A percentile compares a stretch with the other conserved stretches of the same genome.
Conservation (phyloP, 2,888 invertebrate genomes). For the Barypeithes pellucidus region DNA sequence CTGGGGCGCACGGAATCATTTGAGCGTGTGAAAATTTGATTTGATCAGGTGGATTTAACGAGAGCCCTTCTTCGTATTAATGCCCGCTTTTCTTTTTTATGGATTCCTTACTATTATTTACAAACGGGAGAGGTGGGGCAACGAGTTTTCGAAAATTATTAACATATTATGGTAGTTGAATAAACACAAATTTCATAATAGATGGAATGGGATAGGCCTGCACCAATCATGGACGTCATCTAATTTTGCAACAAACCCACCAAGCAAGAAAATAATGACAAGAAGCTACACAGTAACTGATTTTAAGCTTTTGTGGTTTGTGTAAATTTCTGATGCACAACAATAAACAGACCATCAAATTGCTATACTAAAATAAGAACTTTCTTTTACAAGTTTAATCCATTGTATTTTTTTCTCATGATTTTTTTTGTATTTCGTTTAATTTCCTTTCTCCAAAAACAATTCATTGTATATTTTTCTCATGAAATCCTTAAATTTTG, state of each 20-base stretch:
- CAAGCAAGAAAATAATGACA: too few relatives aligned
- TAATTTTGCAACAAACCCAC: too few relatives aligned
- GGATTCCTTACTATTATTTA: too few relatives aligned
- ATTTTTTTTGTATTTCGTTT: not conserved
- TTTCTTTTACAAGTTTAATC: not conserved
- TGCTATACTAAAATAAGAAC: not conserved
- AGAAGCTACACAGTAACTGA: not conserved
- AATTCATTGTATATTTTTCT: not conserved
- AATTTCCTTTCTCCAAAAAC: not conserved
- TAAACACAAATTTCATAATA: too few relatives aligned
- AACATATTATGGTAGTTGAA: too few relatives aligned
- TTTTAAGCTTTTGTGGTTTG: slow-evolving; percentile 4
- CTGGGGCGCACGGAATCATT: not conserved
- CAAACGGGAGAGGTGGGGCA: too few relatives aligned
- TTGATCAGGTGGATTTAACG: not conserved
- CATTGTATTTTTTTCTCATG: slow-evolving; percentile 9
- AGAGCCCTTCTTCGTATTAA: not conserved
- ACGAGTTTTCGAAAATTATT: too few relatives aligned
- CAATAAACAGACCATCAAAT: slow-evolving; percentile 1
- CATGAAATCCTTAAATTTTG: not conserved
- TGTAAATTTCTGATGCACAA: not conserved
- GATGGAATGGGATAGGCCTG: too few relatives aligned
- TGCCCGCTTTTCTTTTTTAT: too few relatives aligned
- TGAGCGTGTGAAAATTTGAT: not conserved
- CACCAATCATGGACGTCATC: too few relatives aligned